These are phyloP conservation scores for Atherinomorus stipes DNA, from an alignment of 2,113 vertebrate genomes.

Conservation along the genomic window DNA sequence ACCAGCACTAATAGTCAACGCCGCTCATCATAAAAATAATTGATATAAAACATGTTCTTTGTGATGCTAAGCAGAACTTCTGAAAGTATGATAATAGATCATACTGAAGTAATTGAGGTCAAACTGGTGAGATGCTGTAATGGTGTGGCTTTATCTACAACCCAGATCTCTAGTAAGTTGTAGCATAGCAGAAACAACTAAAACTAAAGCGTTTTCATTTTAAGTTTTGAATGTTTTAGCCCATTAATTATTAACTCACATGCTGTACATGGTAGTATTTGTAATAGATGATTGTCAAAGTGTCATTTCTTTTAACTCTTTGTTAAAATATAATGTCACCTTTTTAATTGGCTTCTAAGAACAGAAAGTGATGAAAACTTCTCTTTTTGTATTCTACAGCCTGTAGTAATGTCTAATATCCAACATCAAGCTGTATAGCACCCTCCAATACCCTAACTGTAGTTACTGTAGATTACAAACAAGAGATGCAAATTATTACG, in stretches of 20 bases:
- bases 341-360: not conserved
- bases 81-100: not conserved
- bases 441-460: not conserved
- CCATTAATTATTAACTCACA: conserved; percentile 8
- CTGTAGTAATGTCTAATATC: not conserved
- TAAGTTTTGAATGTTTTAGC: conserved; percentile 58
- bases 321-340: no score
- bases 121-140: not conserved
- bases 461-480: no score
- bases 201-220: not conserved
- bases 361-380: not conserved
- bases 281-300: not conserved
- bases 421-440: not conserved
- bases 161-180: not conserved
- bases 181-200: not conserved
- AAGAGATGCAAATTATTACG: no score
- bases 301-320: not conserved
- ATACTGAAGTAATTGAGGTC: no score
- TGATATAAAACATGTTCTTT: conserved; percentile 9
- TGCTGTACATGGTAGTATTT: not conserved
- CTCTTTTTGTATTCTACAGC: not conserved
- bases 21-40: conserved; percentile 24
- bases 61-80: conserved; percentile 6
- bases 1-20: conserved; percentile 50
- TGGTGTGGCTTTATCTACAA: conserved; percentile 1